These are phyloP conservation scores for Aporophyla nigra DNA, from an alignment of 2,888 invertebrate species.

Conservation along the genomic window DNA sequence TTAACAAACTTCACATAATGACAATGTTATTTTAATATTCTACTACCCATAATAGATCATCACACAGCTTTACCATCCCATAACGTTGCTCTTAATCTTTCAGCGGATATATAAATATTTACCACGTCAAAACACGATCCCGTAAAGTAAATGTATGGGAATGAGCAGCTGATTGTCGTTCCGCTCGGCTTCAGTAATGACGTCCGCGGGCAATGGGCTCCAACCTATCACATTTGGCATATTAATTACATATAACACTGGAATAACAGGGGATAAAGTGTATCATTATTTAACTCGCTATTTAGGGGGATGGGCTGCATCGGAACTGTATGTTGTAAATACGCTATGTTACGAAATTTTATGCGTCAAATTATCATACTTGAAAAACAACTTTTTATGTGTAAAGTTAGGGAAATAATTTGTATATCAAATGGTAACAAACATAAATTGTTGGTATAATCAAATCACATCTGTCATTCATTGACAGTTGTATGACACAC, in stretches of 20 bases:
- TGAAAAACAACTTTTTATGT: no score
- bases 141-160: conserved; percentile 44
- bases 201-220: conserved; percentile 43
- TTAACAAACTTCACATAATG: not conserved
- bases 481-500: no score
- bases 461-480: no score
- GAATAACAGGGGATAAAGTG: conserved; percentile 36
- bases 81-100: conserved; percentile 22
- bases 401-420: no score
- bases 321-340: no score
- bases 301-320: not conserved
- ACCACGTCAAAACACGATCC: conserved; percentile 31
- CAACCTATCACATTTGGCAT: conserved; percentile 53
- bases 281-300: conserved; percentile 36
- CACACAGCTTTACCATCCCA: not conserved
- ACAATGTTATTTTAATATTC: no score
- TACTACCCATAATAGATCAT: not conserved
- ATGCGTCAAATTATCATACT: not conserved
- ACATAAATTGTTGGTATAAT: no score
- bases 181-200: conserved; percentile 42
- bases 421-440: no score
- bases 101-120: conserved; percentile 15
- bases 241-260: conserved; percentile 49
- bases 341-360: no score
- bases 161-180: conserved; percentile 43